Conservation (phyloP, 2,797 vertebrate species). For the Argentina silus region DNA sequence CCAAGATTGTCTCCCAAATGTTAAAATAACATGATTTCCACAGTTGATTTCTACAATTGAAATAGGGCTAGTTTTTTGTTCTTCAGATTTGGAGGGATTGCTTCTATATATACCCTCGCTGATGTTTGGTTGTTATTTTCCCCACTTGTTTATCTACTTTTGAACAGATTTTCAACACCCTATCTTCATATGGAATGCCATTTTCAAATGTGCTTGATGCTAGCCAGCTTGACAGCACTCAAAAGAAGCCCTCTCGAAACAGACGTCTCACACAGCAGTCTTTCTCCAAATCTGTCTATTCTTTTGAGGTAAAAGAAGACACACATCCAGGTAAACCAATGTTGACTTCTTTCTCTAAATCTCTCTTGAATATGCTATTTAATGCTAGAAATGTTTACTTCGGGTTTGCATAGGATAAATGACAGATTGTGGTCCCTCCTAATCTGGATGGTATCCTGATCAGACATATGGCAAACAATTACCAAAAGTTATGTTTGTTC, state of each 20-base stretch:
- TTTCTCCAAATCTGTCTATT: slow-evolving; percentile 74
- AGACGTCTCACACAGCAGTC: slow-evolving; percentile 66
- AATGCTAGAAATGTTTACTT: too few species aligned
- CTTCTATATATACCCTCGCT: not conserved
- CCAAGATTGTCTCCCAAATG: not conserved
- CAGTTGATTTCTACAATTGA: too few species aligned
- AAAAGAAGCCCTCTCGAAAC: slow-evolving; percentile 38
- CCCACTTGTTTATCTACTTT: slow-evolving; percentile 8
- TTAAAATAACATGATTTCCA: not conserved
- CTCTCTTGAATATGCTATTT: too few species aligned
- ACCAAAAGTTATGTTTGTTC: not conserved
- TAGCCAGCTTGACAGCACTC: slow-evolving; percentile 27
- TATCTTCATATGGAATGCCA: slow-evolving; percentile 37
- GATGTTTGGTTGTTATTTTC: not conserved
- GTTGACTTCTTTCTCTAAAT: too few species aligned
- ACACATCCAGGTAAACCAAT: slow-evolving; percentile 71
- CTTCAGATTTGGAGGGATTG: not conserved
- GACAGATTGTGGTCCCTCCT: too few species aligned
- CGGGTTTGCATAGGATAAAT: too few species aligned
- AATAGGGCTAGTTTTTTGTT: too few species aligned
- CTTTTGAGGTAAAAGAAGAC: slow-evolving; percentile 80
- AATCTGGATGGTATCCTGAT: too few species aligned
- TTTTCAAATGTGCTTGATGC: slow-evolving; percentile 39
- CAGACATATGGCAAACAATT: too few species aligned
- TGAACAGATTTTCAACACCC: slow-evolving; percentile 57